phyloP scores from a whole-genome alignment of 2,113 vertebrate genomes.

The Caranx melampygus region DNA sequence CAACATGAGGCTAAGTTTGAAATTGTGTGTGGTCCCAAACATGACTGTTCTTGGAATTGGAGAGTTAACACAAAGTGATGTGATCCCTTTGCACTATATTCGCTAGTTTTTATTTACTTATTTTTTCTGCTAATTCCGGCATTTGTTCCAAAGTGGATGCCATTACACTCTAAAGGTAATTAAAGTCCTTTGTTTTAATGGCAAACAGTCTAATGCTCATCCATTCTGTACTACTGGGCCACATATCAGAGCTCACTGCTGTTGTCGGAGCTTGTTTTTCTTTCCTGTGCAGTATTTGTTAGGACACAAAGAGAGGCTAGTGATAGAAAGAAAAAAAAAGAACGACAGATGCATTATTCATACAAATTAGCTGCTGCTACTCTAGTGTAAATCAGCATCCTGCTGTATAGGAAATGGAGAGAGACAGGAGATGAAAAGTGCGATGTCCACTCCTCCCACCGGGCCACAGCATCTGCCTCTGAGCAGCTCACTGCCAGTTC shows the following conservation, averaged over 20 bases:
- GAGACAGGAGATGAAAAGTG: slow-evolving; percentile 56
- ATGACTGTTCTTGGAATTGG: too few species aligned
- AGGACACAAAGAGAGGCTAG: not conserved
- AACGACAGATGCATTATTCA: slow-evolving; percentile 61
- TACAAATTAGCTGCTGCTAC: slow-evolving; percentile 64
- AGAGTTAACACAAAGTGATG: too few species aligned
- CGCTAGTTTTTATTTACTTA: too few species aligned
- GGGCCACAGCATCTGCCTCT: slow-evolving; percentile 68
- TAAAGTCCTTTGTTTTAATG: slow-evolving; percentile 56
- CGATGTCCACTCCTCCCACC: slow-evolving; percentile 66
- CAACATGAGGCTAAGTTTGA: too few species aligned
- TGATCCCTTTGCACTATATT: too few species aligned
- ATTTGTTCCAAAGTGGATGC: slow-evolving; percentile 35
- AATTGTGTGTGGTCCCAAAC: too few species aligned
- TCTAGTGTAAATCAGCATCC: slow-evolving; percentile 59
- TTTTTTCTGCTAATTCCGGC: not conserved
- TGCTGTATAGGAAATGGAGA: slow-evolving; percentile 56
- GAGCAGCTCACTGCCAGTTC: slow-evolving; percentile 56
- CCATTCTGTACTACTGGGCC: slow-evolving; percentile 25
- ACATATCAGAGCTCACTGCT: slow-evolving; percentile 37
- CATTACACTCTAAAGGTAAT: slow-evolving; percentile 33
- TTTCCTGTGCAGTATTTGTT: slow-evolving; percentile 40
- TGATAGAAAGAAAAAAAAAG: slow-evolving; percentile 3
- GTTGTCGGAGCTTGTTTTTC: slow-evolving; percentile 34
- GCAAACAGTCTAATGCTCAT: slow-evolving; percentile 31